These are phyloP conservation scores for Ethmia dodecea DNA, from an alignment of 2,888 invertebrate genomes.

Conservation along the genomic window DNA sequence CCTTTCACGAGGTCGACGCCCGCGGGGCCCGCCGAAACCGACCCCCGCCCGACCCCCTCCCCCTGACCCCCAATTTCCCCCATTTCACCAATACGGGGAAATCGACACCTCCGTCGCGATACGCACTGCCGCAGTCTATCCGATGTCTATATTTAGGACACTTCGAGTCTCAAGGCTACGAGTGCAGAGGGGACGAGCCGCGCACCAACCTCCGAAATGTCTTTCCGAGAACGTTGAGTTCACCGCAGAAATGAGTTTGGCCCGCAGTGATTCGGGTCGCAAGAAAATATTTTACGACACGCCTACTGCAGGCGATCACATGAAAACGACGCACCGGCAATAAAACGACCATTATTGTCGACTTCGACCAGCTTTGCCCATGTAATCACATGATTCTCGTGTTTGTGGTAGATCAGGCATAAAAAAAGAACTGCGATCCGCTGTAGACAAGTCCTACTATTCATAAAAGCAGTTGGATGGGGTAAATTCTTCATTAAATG, in stretches of 20 bases:
- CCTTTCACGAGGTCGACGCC: conserved; percentile 73
- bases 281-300: conserved; percentile 56
- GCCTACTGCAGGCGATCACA: conserved; percentile 46
- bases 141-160: conserved; percentile 39
- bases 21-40: conserved; percentile 63
- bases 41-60: conserved; percentile 36
- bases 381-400: conserved; percentile 47
- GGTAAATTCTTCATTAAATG: no score
- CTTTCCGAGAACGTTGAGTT: conserved; percentile 45
- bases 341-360: conserved; percentile 53
- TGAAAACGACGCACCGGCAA: conserved; percentile 36
- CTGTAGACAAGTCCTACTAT: no score
- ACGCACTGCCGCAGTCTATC: conserved; percentile 30
- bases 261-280: conserved; percentile 27
- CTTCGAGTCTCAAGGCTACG: conserved; percentile 35
- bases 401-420: conserved; percentile 47
- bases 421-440: conserved; percentile 15
- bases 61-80: conserved; percentile 45
- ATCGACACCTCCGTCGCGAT: conserved; percentile 17
- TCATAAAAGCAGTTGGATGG: no score
- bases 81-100: conserved; percentile 28
- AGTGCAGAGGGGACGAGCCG: conserved; percentile 20
- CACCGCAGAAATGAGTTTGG: conserved; percentile 47
- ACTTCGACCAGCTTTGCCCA: conserved; percentile 37
- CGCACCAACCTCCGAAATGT: conserved; percentile 26